Conservation (phyloP, 2,113 vertebrate species). For the Calidris pugnax region DNA sequence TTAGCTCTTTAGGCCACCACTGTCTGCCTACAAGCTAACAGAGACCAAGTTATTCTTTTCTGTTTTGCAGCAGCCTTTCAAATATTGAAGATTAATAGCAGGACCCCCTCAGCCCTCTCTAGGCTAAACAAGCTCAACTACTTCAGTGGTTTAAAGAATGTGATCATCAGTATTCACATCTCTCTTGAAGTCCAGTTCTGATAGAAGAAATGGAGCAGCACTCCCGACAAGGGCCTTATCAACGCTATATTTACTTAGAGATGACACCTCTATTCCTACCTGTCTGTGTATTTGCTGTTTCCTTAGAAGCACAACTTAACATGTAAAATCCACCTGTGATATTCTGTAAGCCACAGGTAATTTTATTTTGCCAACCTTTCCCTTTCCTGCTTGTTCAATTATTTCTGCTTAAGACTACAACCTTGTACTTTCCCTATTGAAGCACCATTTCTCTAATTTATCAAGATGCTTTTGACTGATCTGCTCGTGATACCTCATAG, state of each 20-base stretch:
- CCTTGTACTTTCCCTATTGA: background rate
- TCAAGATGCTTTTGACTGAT: background rate
- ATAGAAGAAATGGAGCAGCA: background rate
- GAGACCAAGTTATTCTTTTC: background rate
- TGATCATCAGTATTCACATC: background rate
- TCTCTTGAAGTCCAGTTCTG: background rate
- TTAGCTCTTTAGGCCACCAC: background rate
- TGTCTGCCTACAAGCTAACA: background rate
- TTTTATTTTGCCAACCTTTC: background rate
- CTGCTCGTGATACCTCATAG: background rate
- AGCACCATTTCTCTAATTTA: background rate
- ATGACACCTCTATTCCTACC: background rate
- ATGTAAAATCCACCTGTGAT: background rate
- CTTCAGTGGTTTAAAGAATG: background rate
- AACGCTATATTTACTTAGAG: background rate
- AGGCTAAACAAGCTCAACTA: background rate
- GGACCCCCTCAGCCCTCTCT: background rate
- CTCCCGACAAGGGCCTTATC: background rate
- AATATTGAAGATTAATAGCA: background rate
- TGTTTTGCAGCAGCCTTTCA: background rate
- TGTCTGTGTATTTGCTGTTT: background rate
- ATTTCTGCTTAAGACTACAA: background rate
- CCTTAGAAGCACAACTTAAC: background rate
- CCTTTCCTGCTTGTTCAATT: background rate
- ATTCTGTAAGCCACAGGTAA: background rate